Evolutionary conservation across 2,888 invertebrate species (phyloP).

Genomic region (Suillia variegata): DNA sequence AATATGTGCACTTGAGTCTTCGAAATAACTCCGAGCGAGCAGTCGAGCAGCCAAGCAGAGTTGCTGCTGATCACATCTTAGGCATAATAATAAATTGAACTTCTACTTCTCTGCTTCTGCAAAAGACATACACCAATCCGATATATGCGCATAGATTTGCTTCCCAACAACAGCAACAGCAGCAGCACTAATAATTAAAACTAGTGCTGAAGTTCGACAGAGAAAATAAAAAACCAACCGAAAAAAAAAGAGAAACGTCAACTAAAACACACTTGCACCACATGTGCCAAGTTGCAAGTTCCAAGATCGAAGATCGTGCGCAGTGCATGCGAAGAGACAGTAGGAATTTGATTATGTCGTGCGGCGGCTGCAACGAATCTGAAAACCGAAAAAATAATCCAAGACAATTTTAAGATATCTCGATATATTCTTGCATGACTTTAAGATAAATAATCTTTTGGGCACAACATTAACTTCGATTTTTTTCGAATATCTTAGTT

Average conservation of each 20-base stretch:
- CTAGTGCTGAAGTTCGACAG: slow-evolving; percentile 55
- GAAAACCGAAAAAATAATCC: slow-evolving; percentile 2
- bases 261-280: slow-evolving; percentile 51
- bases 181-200: slow-evolving; percentile 42
- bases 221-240: not conserved
- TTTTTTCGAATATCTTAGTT: too few species aligned
- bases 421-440: too few species aligned
- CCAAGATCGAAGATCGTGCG: too few species aligned
- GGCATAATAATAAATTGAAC: slow-evolving; percentile 23
- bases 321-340: slow-evolving; percentile 13
- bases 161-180: slow-evolving; percentile 8
- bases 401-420: too few species aligned
- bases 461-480: too few species aligned
- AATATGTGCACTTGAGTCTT: slow-evolving; percentile 1
- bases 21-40: not conserved
- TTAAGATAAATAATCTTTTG: too few species aligned
- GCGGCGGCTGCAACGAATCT: not conserved
- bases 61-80: not conserved
- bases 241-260: slow-evolving; percentile 10
- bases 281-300: slow-evolving; percentile 57
- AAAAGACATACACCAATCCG: slow-evolving; percentile 20
- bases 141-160: not conserved
- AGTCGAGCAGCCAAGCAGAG: not conserved
- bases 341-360: slow-evolving; percentile 25
- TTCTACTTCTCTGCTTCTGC: too few species aligned